Evolutionary conservation across 2,113 vertebrate species (phyloP).

Genomic region (Thryonomys swinderianus): DNA sequence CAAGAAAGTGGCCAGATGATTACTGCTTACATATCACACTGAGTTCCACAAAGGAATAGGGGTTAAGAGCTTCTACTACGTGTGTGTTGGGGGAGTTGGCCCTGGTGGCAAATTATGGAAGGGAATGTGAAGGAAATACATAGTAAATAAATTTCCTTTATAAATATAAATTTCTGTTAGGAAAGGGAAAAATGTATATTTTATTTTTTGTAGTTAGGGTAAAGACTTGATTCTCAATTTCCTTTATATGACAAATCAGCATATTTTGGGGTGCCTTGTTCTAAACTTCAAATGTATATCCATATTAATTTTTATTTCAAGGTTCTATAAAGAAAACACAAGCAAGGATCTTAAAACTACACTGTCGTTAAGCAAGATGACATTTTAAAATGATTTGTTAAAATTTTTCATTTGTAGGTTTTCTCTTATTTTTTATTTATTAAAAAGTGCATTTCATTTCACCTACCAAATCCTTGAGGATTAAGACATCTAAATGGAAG

Average conservation of each 20-base stretch:
- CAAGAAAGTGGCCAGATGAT: not conserved
- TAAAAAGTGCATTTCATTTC: slow-evolving; percentile 63
- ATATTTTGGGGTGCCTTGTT: not conserved
- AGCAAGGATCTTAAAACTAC: slow-evolving; percentile 40
- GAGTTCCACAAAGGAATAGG: not conserved
- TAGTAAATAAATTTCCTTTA: not conserved
- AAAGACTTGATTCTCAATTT: not conserved
- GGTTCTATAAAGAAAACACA: slow-evolving; percentile 42
- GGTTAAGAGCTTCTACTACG: not conserved
- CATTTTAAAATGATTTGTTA: slow-evolving; percentile 41
- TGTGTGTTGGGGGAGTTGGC: not conserved
- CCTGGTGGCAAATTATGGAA: not conserved
- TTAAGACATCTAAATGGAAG: slow-evolving; percentile 67
- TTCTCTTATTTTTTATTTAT: not conserved
- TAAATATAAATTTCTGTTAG: slow-evolving; percentile 1
- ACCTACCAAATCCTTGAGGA: slow-evolving; percentile 71
- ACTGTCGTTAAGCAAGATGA: slow-evolving; percentile 46
- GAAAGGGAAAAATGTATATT: not conserved
- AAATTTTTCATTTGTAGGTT: slow-evolving; percentile 43
- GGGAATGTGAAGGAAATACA: not conserved
- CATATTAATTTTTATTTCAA: slow-evolving; percentile 40
- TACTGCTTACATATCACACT: not conserved
- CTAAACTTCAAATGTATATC: not conserved
- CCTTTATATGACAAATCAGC: not conserved
- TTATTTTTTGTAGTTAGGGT: not conserved